Conservation (phyloP, 2,888 invertebrate genomes). For the Micoletzkya japonica region DNA sequence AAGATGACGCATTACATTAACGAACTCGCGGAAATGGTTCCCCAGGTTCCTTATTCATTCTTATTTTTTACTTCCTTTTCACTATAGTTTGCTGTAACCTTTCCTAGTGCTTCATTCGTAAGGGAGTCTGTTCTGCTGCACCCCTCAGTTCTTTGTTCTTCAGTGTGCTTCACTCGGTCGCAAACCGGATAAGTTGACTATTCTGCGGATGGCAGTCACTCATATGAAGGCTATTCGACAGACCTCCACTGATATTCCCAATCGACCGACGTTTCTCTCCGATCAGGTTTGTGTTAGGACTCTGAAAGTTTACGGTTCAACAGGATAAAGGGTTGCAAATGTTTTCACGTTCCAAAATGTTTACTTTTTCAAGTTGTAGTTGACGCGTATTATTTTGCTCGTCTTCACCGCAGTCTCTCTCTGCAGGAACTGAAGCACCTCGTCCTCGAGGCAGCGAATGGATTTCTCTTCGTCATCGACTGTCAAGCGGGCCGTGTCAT, state of each 20-base stretch:
- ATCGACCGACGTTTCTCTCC: conserved; percentile 17
- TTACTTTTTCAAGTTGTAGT: neutral
- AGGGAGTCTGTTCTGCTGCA: neutral
- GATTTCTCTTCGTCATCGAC: conserved; percentile 92
- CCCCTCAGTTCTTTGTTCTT: neutral
- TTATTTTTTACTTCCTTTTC: neutral
- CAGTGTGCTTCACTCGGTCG: conserved; percentile 83
- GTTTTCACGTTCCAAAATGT: neutral
- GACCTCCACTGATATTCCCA: neutral
- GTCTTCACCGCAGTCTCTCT: neutral
- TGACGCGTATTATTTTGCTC: neutral
- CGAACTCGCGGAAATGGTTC: conserved; percentile 98
- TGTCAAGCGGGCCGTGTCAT: conserved; percentile 96
- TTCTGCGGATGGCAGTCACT: conserved; percentile 97
- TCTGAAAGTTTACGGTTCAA: too few species aligned
- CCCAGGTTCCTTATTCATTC: conserved; percentile 70
- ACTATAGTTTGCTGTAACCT: neutral
- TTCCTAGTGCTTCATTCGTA: neutral
- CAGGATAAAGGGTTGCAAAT: too few species aligned
- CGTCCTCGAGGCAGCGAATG: conserved; percentile 97
- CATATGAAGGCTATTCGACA: conserved; percentile 88
- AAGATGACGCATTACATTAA: conserved; percentile 99
- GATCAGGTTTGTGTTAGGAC: too few species aligned
- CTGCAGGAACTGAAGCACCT: conserved; percentile 90
- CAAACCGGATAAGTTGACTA: conserved; percentile 98